These are phyloP conservation scores for Anoura caudifer DNA, from an alignment of 2,113 vertebrate genomes.

Conservation along the genomic window DNA sequence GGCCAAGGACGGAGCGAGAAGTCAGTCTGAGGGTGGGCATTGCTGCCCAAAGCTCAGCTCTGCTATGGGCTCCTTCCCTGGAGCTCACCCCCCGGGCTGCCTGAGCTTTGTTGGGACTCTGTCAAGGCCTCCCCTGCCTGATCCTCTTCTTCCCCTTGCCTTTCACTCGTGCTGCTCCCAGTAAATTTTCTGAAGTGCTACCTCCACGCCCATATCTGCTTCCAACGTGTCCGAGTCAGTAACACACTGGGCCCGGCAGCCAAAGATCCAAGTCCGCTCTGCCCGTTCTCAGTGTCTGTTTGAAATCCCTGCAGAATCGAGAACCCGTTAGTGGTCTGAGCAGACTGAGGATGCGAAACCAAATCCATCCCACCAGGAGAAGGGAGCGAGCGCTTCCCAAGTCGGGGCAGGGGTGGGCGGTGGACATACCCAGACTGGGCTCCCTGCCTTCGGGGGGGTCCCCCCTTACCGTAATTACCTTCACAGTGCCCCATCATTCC, in stretches of 20 bases:
- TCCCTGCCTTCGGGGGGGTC: too few species aligned
- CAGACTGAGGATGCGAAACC: neutral
- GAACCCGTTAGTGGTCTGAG: neutral
- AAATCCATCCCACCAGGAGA: neutral
- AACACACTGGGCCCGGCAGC: neutral
- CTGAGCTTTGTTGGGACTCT: neutral
- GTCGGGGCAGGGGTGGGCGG: neutral
- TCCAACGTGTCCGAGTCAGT: neutral
- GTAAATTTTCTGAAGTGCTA: too few species aligned
- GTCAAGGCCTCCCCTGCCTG: neutral
- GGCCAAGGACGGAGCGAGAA: neutral
- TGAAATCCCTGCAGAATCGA: neutral
- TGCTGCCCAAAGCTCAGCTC: neutral
- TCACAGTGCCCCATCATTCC: neutral
- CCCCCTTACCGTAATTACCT: neutral
- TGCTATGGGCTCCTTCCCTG: neutral
- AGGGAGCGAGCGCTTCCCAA: neutral
- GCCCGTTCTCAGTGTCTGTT: fast-evolving
- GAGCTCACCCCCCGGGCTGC: too few species aligned
- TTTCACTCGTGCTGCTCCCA: neutral
- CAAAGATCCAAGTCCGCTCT: fast-evolving
- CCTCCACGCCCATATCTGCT: neutral
- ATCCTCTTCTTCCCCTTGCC: neutral
- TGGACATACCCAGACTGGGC: neutral
- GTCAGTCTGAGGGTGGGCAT: too few species aligned